Evolutionary conservation across 2,113 vertebrate genomes (phyloP).

Genomic region (Lagopus muta): DNA sequence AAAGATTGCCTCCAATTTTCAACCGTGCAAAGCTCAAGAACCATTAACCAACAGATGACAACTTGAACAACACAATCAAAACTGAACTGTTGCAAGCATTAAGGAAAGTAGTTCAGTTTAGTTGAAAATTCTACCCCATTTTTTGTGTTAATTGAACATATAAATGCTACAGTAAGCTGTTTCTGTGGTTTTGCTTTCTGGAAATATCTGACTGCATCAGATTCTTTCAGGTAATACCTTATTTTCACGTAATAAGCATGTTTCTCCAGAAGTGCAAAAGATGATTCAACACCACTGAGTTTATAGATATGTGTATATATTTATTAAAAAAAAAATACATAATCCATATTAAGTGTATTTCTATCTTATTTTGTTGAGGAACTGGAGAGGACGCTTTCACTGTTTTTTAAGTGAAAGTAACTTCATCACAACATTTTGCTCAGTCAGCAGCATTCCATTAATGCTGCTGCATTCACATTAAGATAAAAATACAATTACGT

Average conservation of each 20-base stretch:
- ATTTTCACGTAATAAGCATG: not conserved
- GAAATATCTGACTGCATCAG: not conserved
- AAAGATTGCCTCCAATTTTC: not conserved
- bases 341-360: not conserved
- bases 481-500: conserved; percentile 18
- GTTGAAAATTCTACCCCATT: not conserved
- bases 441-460: conserved; percentile 20
- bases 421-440: conserved; percentile 11
- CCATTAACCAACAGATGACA: not conserved
- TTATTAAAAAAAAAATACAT: not conserved
- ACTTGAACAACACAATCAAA: not conserved
- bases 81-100: not conserved
- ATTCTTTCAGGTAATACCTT: not conserved
- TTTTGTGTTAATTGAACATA: conserved; percentile 8
- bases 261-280: not conserved
- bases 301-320: not conserved
- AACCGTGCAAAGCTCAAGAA: not conserved
- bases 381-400: not conserved
- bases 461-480: not conserved
- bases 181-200: not conserved
- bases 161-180: not conserved
- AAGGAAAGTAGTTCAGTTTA: not conserved
- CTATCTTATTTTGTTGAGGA: not conserved
- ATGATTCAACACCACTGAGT: not conserved
- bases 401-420: conserved; percentile 4